Evolutionary conservation across 2,113 vertebrate species (phyloP), one percentile per base, ranked within the genome.

Genomic region (Coracopsis vasa): DNA sequence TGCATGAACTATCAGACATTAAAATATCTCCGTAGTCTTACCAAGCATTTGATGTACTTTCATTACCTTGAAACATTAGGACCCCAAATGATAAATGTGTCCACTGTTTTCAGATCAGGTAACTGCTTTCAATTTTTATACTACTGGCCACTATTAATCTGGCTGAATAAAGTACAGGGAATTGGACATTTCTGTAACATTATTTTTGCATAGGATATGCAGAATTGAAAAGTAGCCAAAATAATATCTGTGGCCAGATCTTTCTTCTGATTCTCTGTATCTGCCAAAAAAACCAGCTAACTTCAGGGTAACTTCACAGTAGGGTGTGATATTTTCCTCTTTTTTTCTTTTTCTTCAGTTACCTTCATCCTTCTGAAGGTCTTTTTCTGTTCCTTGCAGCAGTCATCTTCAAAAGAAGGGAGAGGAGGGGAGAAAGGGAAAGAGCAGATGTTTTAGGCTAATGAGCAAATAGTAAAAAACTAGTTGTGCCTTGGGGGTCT

Each of bases 401-500:
- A 74, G 54, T 14, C 5, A 13, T 20, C 27, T 86, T 82, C n/a
- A 66, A 82, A 95, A 67, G n/a, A 56, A 53, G 1, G 6, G 65
- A 92, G 33, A 50, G 51, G 16, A 79, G 42, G 10, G 20, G 10
- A 37, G 33, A 62, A 81, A 66, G 45, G 28, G 35, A 85, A 87
- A 42, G 31, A 85, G 48, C 41, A 66, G 35, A 51, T 65, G 9
- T 73, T 91, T 77, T 29, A 71, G 39, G 24, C 37, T 88, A 81
- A 74, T 44, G 66, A 75, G 47, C 13, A 94, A 67, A 81, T 21
- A 70, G 45, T 23, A 77, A 42, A 29, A 58, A 61, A 78, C 66
- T 9, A 17, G 21, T 16, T 71, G 50, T 58, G 50, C 56, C 0
- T 0, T 29, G 21, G 25, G 37, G 37, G 10, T 66, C 71, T 58